Conservation (phyloP, 2,888 invertebrate species). For the Magallana nippona region DNA sequence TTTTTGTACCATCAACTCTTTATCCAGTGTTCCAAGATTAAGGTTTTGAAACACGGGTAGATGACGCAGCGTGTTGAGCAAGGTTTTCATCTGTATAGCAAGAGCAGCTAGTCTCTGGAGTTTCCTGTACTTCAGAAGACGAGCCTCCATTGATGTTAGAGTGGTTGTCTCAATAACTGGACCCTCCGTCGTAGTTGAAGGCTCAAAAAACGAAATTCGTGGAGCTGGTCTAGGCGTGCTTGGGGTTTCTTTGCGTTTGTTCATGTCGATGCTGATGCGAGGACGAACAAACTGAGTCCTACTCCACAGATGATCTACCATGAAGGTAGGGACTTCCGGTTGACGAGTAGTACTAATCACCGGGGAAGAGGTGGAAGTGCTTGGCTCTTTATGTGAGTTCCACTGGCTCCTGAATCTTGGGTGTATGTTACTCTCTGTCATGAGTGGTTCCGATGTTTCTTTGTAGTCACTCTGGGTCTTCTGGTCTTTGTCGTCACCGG, state of each 20-base stretch:
- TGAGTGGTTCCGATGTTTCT: too few species aligned
- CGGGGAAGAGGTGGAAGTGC: not conserved
- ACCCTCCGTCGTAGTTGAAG: not conserved
- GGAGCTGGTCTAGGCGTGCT: not conserved
- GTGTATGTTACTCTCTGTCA: conserved; percentile 3
- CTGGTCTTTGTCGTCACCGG: not conserved
- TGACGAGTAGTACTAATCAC: not conserved
- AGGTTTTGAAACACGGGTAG: conserved; percentile 5
- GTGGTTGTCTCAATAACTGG: not conserved
- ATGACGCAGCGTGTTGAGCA: conserved; percentile 10
- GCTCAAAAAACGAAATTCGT: not conserved
- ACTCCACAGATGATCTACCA: not conserved
- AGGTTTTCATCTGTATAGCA: not conserved
- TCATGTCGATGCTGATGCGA: not conserved
- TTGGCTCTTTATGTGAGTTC: not conserved
- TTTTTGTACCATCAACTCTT: not conserved
- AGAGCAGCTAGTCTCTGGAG: conserved; percentile 1
- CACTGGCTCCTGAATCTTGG: not conserved
- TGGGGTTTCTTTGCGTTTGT: not conserved
- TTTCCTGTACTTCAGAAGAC: not conserved
- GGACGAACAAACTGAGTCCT: not conserved
- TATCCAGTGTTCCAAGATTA: not conserved
- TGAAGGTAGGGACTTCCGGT: not conserved
- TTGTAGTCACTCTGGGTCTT: too few species aligned
- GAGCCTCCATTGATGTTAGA: not conserved